A percentile compares a stretch with the other conserved stretches of the same genome.
Evolutionary conservation across 2,888 invertebrate species (phyloP).

Genomic region (Cinara cedri): DNA sequence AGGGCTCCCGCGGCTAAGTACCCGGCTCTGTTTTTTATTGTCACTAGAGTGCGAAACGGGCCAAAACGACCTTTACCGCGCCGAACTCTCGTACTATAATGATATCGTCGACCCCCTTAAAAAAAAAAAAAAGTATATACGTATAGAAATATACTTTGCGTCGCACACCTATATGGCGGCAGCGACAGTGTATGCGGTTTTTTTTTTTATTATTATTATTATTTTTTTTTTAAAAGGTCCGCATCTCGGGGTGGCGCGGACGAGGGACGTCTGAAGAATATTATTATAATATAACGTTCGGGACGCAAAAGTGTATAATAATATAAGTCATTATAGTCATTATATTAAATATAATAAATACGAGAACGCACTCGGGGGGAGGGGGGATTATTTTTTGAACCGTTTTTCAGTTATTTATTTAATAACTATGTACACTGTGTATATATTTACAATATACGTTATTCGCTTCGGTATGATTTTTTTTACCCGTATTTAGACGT

Average conservation of each 20-base stretch:
- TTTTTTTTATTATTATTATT: too few relatives aligned
- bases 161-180: conserved; percentile 27
- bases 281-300: conserved; percentile 13
- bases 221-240: conserved; percentile 46
- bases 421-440: neutral
- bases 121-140: conserved; percentile 21
- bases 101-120: conserved; percentile 33
- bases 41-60: conserved; percentile 47
- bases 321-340: conserved; percentile 41
- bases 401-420: conserved; percentile 33
- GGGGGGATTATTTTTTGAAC: conserved; percentile 28
- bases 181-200: neutral
- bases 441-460: too few relatives aligned
- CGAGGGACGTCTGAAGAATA: conserved; percentile 40
- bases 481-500: too few relatives aligned
- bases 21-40: conserved; percentile 54
- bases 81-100: conserved; percentile 26
- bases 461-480: too few relatives aligned
- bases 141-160: conserved; percentile 13
- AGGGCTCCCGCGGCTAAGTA: conserved; percentile 43
- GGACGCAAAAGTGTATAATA: conserved; percentile 23
- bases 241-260: neutral
- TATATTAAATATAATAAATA: too few relatives aligned
- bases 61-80: conserved; percentile 53
- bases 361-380: conserved; percentile 19